Evolutionary conservation across 2,797 vertebrate species (phyloP), one percentile per base, ranked within the genome.

Genomic region (Miichthys miiuy): DNA sequence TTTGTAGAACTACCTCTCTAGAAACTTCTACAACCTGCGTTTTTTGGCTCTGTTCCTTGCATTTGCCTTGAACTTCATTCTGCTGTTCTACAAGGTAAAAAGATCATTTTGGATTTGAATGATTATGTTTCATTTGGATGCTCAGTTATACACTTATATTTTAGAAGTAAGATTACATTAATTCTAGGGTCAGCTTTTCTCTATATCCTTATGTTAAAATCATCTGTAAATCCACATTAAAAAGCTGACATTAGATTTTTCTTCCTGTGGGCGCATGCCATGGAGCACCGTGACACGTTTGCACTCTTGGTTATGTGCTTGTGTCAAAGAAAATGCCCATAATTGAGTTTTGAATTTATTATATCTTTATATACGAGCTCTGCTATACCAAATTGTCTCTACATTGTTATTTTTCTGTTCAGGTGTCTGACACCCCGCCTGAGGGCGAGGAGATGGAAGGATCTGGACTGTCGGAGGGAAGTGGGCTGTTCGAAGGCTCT

Each of bases 11-110:
- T 97, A 97, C 91, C 95, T 99, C 51, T 98, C 97, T 8, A 94
- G 97, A 74, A 99, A 99, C 88, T 99, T 98, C 90, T 99, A 99
- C 92, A 99, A 98, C 79, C 93, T 98, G 67, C 94, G 97, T 0
- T 98, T 97, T 90, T 92, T 98, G 77, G 97, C 97, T 50, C 94
- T 99, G 73, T 99, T 99, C 88, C 85, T 99, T 9, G 96, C 97
- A 3, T 96, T 99, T 48, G 97, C 97, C 52, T 91, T 99, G 86
- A 99, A 99, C 94, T 99, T 99, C 89, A 98, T 99, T 89, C 91
- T 99, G 70, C 95, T 99, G 41, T 99, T 99, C 92, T 99, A 98
- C 88, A 95, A 77, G 93, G 96, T 96, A 57, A 81, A 67, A 44
- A 60, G 1, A 34, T 11, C 0, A 18, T 52, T 54, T 66, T 13